A percentile compares a stretch with the other conserved stretches of the same genome.
Evolutionary conservation across 2,888 invertebrate genomes (phyloP).

Genomic region (Drosophila merina): DNA sequence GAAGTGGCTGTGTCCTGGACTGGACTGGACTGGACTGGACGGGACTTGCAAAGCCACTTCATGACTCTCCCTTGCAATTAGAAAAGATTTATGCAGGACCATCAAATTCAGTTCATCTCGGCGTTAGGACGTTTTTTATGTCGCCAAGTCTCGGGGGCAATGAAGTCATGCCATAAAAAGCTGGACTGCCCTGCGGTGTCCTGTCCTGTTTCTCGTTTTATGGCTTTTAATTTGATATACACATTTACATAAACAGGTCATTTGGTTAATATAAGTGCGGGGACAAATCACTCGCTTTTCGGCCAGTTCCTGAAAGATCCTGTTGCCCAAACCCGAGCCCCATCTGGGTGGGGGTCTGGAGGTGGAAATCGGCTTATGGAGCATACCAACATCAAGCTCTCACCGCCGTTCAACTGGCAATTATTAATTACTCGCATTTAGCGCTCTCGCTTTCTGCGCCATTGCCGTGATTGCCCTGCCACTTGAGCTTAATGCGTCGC

Average conservation of each 20-base stretch:
- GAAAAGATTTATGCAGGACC: conserved; percentile 68
- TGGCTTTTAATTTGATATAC: conserved; percentile 73
- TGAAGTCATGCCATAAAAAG: conserved; percentile 63
- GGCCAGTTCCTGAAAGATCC: background rate
- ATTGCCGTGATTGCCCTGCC: conserved; percentile 66
- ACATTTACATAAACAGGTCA: conserved; percentile 76
- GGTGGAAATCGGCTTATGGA: conserved; percentile 6
- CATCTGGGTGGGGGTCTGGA: background rate
- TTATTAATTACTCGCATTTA: conserved; percentile 43
- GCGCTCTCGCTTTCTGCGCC: conserved; percentile 45
- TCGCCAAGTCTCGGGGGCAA: conserved; percentile 26
- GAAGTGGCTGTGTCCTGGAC: conserved; percentile 10
- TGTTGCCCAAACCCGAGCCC: background rate
- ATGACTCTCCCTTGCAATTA: conserved; percentile 53
- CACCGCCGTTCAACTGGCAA: conserved; percentile 39
- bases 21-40: too few species aligned
- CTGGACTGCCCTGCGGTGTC: conserved; percentile 53
- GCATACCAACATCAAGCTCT: conserved; percentile 25
- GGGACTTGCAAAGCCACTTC: background rate
- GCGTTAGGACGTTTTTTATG: conserved; percentile 57
- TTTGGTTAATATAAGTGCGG: conserved; percentile 63
- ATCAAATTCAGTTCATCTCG: conserved; percentile 55
- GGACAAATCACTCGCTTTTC: conserved; percentile 59
- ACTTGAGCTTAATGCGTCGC: conserved; percentile 40
- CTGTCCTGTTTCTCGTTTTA: conserved; percentile 60